Conservation (phyloP, 2,888 invertebrate genomes). For the Polymixis lichenea region DNA sequence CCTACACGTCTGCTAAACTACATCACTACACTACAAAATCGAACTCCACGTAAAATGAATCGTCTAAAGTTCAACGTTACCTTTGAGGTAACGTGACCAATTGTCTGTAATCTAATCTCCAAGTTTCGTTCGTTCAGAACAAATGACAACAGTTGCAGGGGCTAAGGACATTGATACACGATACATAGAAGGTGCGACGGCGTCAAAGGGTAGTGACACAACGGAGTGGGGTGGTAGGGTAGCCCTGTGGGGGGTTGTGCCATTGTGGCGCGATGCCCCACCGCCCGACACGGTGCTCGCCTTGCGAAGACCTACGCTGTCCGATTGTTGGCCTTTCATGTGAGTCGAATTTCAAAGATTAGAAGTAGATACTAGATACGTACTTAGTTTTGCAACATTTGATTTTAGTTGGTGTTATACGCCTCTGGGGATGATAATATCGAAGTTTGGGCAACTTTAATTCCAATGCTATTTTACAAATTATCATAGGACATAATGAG, state of each 20-base stretch:
- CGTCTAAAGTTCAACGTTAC: constrained; percentile 37
- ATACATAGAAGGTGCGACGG: constrained; percentile 74
- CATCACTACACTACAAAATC: constrained; percentile 8
- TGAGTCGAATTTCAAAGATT: constrained; percentile 62
- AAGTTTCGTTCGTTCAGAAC: constrained; percentile 51
- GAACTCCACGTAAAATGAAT: constrained; percentile 8
- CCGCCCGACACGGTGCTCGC: constrained; percentile 83
- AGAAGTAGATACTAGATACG: constrained; percentile 24
- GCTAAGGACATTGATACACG: constrained; percentile 62
- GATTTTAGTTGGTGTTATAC: constrained; percentile 10
- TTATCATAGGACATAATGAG: neutral
- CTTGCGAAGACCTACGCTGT: constrained; percentile 79
- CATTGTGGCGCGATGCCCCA: constrained; percentile 82
- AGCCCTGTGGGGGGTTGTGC: constrained; percentile 84
- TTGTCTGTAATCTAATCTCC: constrained; percentile 50
- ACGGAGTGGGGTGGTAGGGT: constrained; percentile 81
- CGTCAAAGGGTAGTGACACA: constrained; percentile 77
- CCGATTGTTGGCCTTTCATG: constrained; percentile 88
- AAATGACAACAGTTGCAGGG: constrained; percentile 50
- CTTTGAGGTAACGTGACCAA: constrained; percentile 35
- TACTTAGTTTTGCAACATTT: constrained; percentile 11
- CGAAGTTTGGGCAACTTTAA: constrained; percentile 18
- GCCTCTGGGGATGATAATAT: constrained; percentile 19
- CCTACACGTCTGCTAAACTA: neutral
- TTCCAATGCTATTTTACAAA: constrained; percentile 17